Percentiles rank a stretch among this genome's conserved stretches.
Conservation (phyloP, 2,113 vertebrate species). For the Nestor notabilis region DNA sequence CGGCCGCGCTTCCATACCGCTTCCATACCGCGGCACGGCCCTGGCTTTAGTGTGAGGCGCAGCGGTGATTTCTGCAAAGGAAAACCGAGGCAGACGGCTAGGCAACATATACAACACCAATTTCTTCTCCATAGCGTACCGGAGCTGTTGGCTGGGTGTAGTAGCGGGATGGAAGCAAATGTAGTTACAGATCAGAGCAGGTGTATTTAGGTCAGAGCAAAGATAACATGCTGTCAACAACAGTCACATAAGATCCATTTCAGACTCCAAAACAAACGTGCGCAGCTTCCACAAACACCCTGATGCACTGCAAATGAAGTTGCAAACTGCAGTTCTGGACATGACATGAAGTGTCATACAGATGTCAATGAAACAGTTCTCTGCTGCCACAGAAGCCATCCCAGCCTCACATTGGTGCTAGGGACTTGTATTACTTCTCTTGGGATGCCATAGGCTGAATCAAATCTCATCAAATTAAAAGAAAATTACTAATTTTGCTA, state of each 20-base stretch:
- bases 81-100: not conserved
- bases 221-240: not conserved
- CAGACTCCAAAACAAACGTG: accelerated
- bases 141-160: not conserved
- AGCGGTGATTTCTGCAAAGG: not conserved
- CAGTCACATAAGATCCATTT: not conserved
- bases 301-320: accelerated
- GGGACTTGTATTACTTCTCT: too few relatives aligned
- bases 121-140: not conserved
- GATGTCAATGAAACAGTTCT: accelerated
- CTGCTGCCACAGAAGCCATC: not conserved
- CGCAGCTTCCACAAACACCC: not conserved
- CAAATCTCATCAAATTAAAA: not conserved
- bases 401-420: accelerated
- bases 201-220: not conserved
- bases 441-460: accelerated
- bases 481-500: not conserved
- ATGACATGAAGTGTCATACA: accelerated
- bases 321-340: accelerated
- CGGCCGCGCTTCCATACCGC: not conserved
- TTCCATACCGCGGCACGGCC: not conserved
- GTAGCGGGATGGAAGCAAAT: not conserved
- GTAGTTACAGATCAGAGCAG: not conserved
- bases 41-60: not conserved
- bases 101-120: not conserved